Evolutionary conservation across 1,140 invertebrate species (phyloP).

Genomic region (Diabrotica undecimpunctata): DNA sequence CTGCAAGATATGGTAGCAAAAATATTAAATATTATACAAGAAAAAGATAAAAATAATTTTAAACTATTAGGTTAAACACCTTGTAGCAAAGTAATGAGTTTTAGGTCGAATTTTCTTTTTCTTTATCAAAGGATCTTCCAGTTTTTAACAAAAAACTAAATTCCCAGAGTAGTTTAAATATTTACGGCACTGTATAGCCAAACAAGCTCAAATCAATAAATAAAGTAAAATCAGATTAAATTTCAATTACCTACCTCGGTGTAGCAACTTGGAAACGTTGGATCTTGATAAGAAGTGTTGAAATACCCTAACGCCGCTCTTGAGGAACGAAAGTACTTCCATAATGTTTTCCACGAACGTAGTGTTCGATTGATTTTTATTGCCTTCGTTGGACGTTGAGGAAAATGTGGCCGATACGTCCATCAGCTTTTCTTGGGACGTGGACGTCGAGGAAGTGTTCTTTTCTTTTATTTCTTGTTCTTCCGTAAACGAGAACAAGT

Average conservation of each 20-base stretch:
- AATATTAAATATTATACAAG: no score
- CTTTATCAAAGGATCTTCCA: no score
- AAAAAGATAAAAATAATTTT: no score
- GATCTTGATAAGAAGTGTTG: slow-evolving; percentile 59
- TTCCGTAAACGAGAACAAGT: slow-evolving; percentile 50
- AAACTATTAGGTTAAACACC: no score
- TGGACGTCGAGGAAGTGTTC: slow-evolving; percentile 18
- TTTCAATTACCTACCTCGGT: slow-evolving; percentile 47
- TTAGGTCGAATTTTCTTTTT: no score
- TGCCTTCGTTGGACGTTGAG: slow-evolving; percentile 38
- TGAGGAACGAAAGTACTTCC: slow-evolving; percentile 57
- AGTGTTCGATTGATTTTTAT: slow-evolving; percentile 48
- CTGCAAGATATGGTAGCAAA: no score
- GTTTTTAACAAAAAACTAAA: no score
- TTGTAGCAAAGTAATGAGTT: no score
- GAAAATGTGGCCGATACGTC: slow-evolving; percentile 14
- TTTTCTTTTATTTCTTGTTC: slow-evolving; percentile 30
- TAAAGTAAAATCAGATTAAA: slow-evolving; percentile 6
- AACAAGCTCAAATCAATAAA: neutral
- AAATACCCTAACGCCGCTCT: slow-evolving; percentile 61
- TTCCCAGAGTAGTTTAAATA: no score
- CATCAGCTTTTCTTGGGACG: slow-evolving; percentile 25
- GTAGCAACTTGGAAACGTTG: slow-evolving; percentile 56
- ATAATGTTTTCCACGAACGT: slow-evolving; percentile 56
- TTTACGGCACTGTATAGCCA: no score